Percentiles rank a stretch among this genome's conserved stretches.
Conservation (phyloP, 2,797 vertebrate species). For the Enteromius afrohamiltoni region DNA sequence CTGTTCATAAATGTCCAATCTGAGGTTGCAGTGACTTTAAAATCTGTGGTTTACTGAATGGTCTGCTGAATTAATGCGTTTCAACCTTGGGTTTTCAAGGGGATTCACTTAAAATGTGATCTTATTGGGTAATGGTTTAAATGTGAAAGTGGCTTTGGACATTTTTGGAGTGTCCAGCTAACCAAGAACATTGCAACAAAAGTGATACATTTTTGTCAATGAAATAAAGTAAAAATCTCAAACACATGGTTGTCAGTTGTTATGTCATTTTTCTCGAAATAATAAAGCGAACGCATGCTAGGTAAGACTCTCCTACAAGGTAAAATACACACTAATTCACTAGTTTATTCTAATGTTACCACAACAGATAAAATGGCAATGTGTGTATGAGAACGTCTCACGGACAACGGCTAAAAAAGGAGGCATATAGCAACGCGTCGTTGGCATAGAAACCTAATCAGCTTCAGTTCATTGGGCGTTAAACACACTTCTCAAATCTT, state of each 20-base stretch:
- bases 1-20: neutral
- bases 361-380: neutral
- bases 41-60: neutral
- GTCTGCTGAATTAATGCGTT: neutral
- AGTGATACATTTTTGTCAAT: slow-evolving; percentile 5
- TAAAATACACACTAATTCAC: neutral
- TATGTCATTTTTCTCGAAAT: neutral
- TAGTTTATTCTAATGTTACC: neutral
- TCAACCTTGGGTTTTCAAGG: neutral
- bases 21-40: slow-evolving; percentile 19
- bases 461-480: slow-evolving; percentile 30
- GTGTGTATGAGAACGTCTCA: neutral
- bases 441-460: slow-evolving; percentile 2
- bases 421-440: slow-evolving; percentile 21
- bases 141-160: neutral
- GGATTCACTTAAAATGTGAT: slow-evolving; percentile 15
- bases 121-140: slow-evolving; percentile 7
- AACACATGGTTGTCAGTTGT: neutral
- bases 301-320: neutral
- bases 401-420: too few relatives aligned
- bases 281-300: neutral
- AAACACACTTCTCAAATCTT: neutral
- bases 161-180: neutral
- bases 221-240: slow-evolving; percentile 19
- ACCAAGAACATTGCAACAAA: neutral